phyloP scores from a whole-genome alignment of 2,113 vertebrate species.

The Piliocolobus tephrosceles region DNA sequence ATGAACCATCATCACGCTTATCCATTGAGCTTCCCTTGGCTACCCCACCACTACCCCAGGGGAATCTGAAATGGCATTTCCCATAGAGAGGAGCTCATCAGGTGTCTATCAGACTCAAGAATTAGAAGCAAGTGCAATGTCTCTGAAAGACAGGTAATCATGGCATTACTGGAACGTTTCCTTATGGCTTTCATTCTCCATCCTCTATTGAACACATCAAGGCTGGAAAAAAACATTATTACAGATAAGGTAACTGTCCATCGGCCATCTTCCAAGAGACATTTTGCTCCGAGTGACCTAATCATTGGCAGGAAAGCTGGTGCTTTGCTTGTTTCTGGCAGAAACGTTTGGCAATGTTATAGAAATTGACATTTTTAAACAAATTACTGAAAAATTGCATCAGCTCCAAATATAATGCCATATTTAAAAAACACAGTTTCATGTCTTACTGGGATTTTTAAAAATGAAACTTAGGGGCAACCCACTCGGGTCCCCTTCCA shows the following conservation, averaged over 20 bases:
- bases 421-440: not conserved
- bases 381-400: not conserved
- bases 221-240: not conserved
- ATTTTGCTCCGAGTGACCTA: not conserved
- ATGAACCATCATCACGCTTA: accelerated
- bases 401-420: too few relatives aligned
- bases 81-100: accelerated
- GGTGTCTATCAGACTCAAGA: accelerated
- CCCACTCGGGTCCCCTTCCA: too few relatives aligned
- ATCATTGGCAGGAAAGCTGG: not conserved
- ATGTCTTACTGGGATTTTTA: not conserved
- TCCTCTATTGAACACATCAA: accelerated
- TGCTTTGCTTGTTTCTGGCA: not conserved
- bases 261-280: not conserved
- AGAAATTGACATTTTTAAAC: not conserved
- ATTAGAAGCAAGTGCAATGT: not conserved
- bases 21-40: too few relatives aligned
- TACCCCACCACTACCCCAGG: accelerated
- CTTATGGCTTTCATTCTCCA: accelerated
- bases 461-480: not conserved
- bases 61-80: accelerated
- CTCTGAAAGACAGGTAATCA: not conserved
- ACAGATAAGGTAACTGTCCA: not conserved
- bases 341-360: not conserved
- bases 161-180: not conserved